These are phyloP conservation scores for Acronicta aceris DNA, from an alignment of 2,888 invertebrate species.

Conservation along the genomic window DNA sequence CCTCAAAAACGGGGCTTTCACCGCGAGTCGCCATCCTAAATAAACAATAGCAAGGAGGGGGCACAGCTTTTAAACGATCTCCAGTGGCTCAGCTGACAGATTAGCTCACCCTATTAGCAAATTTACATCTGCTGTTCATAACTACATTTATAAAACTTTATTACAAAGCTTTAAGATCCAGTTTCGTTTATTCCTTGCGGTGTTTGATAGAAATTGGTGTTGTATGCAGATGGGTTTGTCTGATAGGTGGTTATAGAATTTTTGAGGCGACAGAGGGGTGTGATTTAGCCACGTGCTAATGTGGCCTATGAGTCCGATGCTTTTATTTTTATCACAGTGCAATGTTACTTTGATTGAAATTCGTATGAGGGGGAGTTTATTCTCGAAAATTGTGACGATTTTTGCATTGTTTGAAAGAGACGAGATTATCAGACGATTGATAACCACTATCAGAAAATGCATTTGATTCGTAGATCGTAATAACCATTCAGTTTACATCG, in stretches of 20 bases:
- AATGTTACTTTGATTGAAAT: constrained; percentile 43
- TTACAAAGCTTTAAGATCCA: constrained; percentile 44
- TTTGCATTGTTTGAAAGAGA: neutral
- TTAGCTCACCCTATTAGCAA: constrained; percentile 82
- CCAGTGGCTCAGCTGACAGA: constrained; percentile 87
- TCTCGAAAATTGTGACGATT: neutral
- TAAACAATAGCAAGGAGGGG: constrained; percentile 86
- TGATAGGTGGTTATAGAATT: constrained; percentile 85
- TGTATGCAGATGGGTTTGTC: constrained; percentile 74
- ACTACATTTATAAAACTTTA: constrained; percentile 37
- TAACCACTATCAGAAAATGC: too few species aligned
- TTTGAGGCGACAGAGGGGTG: constrained; percentile 82
- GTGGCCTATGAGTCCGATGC: constrained; percentile 64
- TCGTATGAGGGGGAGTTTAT: constrained; percentile 6
- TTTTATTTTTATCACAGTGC: constrained; percentile 46
- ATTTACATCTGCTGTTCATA: constrained; percentile 57
- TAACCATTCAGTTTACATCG: too few species aligned
- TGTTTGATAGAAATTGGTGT: constrained; percentile 26
- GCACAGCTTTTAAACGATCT: constrained; percentile 87
- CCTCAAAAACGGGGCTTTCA: constrained; percentile 84
- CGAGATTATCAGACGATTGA: too few species aligned
- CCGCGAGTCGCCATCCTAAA: constrained; percentile 87
- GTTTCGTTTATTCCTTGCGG: constrained; percentile 38
- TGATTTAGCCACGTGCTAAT: constrained; percentile 81
- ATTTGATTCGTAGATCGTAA: too few species aligned